Evolutionary conservation across 2,797 vertebrate genomes (phyloP).

Genomic region (Apodemus agrarius): DNA sequence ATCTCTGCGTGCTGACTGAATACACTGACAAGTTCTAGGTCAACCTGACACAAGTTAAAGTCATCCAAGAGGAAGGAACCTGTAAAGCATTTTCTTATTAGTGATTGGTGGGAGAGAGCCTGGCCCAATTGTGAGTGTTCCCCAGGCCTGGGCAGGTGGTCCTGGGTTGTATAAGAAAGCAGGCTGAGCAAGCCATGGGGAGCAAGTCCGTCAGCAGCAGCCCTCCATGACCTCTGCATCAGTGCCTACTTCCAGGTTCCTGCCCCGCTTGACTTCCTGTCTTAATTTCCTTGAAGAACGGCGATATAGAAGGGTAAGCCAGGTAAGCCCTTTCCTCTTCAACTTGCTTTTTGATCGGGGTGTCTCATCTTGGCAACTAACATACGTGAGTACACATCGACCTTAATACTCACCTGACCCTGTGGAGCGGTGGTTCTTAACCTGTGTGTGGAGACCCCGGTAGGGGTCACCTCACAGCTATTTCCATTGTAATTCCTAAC

Average conservation of each 20-base stretch:
- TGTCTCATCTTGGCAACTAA: background rate
- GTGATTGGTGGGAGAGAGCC: background rate
- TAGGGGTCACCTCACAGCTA: background rate
- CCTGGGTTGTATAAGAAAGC: background rate
- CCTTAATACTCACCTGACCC: background rate
- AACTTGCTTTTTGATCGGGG: background rate
- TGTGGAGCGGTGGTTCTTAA: background rate
- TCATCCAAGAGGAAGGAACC: background rate
- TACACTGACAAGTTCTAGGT: background rate
- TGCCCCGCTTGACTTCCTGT: background rate
- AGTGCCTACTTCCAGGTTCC: background rate
- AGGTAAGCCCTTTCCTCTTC: background rate
- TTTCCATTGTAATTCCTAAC: background rate
- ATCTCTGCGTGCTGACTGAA: background rate
- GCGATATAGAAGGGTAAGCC: background rate
- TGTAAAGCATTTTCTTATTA: background rate
- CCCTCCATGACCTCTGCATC: background rate
- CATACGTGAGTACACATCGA: too few relatives aligned
- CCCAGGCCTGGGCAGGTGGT: too few relatives aligned
- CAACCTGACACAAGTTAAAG: background rate
- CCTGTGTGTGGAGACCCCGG: background rate
- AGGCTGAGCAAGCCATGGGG: too few relatives aligned
- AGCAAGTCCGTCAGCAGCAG: background rate
- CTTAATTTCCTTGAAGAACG: background rate
- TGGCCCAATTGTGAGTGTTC: background rate